Evolutionary conservation across 2,797 vertebrate genomes (phyloP).

Genomic region (Myiothlypis chrysogaster): DNA sequence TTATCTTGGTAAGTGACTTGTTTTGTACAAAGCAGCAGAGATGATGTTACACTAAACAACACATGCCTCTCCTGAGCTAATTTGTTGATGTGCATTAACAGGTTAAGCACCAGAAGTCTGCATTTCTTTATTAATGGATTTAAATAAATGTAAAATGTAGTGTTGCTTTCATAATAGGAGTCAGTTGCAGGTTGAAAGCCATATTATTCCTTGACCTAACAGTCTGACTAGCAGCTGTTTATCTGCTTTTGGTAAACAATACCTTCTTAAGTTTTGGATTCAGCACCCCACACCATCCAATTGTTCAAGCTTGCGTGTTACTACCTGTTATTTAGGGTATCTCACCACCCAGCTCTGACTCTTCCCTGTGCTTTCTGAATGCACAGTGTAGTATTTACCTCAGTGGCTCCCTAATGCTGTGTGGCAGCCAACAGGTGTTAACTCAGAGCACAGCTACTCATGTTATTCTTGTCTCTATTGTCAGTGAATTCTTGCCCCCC

Average conservation of each 20-base stretch:
- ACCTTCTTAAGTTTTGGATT: background rate
- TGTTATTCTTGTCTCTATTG: background rate
- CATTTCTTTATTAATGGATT: background rate
- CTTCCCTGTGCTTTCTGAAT: background rate
- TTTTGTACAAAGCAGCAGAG: background rate
- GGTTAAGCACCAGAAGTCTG: background rate
- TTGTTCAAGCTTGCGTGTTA: background rate
- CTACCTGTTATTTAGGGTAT: background rate
- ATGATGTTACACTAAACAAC: background rate
- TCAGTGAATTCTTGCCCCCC: background rate
- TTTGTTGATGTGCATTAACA: background rate
- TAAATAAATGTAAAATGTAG: background rate
- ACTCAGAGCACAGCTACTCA: background rate
- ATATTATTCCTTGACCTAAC: background rate
- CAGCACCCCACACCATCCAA: background rate
- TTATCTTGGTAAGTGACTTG: slow-evolving; percentile 86
- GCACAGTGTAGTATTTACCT: background rate
- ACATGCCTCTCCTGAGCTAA: background rate
- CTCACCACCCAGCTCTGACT: background rate
- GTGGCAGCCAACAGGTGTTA: background rate
- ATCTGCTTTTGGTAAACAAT: background rate
- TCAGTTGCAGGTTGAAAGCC: background rate
- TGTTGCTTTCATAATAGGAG: background rate
- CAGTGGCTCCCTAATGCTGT: background rate
- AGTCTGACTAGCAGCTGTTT: background rate